Percentiles rank a stretch among this genome's conserved stretches.
These are phyloP conservation scores for Brevimyrus niger DNA, from an alignment of 2,113 vertebrate species.

Conservation along the genomic window DNA sequence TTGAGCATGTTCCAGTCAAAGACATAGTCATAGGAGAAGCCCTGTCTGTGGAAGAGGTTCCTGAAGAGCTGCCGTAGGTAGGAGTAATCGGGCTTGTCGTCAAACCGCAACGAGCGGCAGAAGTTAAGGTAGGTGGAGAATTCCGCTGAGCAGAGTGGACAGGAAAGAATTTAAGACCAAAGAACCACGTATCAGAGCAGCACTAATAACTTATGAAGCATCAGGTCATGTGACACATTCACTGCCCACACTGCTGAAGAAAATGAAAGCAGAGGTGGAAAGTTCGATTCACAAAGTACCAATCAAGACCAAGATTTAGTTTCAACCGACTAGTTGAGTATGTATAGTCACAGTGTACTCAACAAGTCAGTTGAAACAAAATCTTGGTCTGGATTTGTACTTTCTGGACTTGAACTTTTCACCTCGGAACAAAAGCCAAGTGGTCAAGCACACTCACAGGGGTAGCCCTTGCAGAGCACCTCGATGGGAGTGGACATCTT, in stretches of 20 bases:
- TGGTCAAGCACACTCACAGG: slow-evolving; percentile 68
- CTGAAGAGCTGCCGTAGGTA: slow-evolving; percentile 93
- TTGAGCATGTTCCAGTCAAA: slow-evolving; percentile 99
- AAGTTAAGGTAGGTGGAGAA: slow-evolving; percentile 97
- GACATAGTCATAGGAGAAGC: slow-evolving; percentile 95
- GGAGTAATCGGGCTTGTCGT: slow-evolving; percentile 94
- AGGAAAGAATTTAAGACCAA: not conserved
- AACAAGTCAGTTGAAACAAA: not conserved
- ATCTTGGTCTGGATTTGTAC: not conserved
- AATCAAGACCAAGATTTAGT: not conserved
- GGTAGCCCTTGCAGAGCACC: slow-evolving; percentile 94
- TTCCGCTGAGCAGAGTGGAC: slow-evolving; percentile 63
- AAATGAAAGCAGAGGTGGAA: not conserved
- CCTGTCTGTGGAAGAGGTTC: slow-evolving; percentile 95
- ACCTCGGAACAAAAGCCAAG: not conserved
- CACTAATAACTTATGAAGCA: not conserved
- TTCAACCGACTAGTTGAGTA: not conserved
- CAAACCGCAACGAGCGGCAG: slow-evolving; percentile 90
- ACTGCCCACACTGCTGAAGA: not conserved
- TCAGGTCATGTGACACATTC: not conserved
- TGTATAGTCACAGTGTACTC: not conserved
- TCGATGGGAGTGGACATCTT: slow-evolving; percentile 98
- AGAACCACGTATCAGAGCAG: not conserved
- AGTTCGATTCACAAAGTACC: not conserved
- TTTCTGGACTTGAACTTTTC: not conserved